Conservation (phyloP, 2,113 vertebrate genomes). For the Semnornis frantzii region DNA sequence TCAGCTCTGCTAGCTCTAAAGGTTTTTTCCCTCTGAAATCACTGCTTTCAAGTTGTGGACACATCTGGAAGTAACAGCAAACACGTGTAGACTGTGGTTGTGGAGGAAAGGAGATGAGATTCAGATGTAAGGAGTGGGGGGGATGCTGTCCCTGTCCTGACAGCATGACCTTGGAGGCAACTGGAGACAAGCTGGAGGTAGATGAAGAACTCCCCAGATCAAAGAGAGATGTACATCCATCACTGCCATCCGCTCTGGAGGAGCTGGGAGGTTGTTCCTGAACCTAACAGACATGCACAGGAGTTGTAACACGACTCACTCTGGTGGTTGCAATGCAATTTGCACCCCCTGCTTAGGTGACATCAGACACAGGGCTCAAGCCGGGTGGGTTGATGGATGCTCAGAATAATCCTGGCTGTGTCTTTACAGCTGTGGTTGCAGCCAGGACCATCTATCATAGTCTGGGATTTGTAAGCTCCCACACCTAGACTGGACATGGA, state of each 20-base stretch:
- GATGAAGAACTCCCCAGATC: constrained; percentile 12
- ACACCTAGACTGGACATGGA: neutral
- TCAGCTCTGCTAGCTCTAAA: neutral
- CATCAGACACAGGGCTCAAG: constrained; percentile 18
- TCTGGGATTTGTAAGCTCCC: neutral
- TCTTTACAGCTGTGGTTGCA: constrained; percentile 41
- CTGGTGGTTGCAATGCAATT: constrained; percentile 56
- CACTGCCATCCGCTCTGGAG: neutral
- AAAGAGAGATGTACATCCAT: constrained; percentile 30
- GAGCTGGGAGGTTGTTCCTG: constrained; percentile 4
- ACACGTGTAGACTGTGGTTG: constrained; percentile 43
- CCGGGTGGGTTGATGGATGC: constrained; percentile 18
- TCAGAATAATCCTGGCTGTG: constrained; percentile 24
- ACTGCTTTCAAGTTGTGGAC: constrained; percentile 52
- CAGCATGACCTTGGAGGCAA: constrained; percentile 21
- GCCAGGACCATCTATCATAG: constrained; percentile 13
- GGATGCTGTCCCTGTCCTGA: neutral
- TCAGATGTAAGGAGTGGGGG: neutral
- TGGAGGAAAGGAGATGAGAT: constrained; percentile 21
- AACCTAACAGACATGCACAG: neutral
- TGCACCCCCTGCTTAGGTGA: constrained; percentile 21
- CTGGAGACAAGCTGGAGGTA: constrained; percentile 3
- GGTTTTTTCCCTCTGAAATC: neutral
- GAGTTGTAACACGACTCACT: constrained; percentile 52
- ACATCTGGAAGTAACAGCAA: constrained; percentile 70